phyloP scores from a whole-genome alignment of 2,797 vertebrate genomes.

The Dermochelys coriacea region DNA sequence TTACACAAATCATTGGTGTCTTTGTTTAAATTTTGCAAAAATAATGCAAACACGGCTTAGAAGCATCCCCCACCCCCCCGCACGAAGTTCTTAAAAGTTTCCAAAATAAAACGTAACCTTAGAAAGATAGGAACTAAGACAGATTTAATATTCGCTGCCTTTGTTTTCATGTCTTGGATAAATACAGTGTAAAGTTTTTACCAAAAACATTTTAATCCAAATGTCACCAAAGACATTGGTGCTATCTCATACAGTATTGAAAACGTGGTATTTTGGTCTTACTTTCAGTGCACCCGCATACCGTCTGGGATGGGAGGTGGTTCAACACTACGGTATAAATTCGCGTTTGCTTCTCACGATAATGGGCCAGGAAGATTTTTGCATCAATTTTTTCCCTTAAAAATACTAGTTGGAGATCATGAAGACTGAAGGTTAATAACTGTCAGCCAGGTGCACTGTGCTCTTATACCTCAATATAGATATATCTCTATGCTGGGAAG shows the following conservation, averaged over 20 bases:
- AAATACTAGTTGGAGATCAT: background rate
- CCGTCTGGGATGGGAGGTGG: fast-evolving
- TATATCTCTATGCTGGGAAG: background rate
- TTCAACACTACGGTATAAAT: fast-evolving
- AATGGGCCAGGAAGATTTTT: fast-evolving
- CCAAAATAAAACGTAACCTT: background rate
- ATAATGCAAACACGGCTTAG: fast-evolving
- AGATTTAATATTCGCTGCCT: background rate
- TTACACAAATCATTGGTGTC: fast-evolving
- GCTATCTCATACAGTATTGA: background rate
- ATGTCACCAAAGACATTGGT: background rate
- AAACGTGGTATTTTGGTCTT: background rate
- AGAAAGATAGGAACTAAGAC: background rate
- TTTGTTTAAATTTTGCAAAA: background rate
- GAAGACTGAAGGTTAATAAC: background rate
- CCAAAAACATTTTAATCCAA: background rate
- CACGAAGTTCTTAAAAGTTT: background rate
- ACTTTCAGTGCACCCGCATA: background rate
- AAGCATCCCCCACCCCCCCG: fast-evolving
- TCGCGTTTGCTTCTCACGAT: fast-evolving
- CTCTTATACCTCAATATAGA: fast-evolving
- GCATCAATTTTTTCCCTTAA: fast-evolving
- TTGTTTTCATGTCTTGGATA: background rate
- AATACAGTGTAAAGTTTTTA: background rate
- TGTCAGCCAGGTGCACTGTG: background rate